Percentiles rank a stretch among this genome's conserved stretches.
These are phyloP conservation scores for Diadegma fenestrale DNA, from an alignment of 2,888 invertebrate species.

Conservation along the genomic window DNA sequence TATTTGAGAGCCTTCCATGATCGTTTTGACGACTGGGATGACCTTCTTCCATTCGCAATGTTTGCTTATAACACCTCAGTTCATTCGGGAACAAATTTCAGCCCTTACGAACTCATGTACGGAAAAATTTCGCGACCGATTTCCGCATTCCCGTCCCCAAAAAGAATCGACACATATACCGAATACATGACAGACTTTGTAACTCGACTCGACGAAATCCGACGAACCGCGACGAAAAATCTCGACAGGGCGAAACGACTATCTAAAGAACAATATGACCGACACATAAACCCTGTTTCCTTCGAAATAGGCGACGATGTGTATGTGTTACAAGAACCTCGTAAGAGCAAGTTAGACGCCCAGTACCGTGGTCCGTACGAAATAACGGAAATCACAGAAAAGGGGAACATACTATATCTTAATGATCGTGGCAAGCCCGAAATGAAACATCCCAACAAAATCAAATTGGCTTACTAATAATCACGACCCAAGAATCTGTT, in stretches of 20 bases:
- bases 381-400: constrained; percentile 7
- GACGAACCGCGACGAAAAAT: too few species aligned
- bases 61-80: constrained; percentile 26
- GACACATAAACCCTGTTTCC: background rate
- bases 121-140: background rate
- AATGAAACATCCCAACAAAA: constrained; percentile 8
- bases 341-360: background rate
- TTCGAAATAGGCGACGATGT: constrained; percentile 15
- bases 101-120: constrained; percentile 19
- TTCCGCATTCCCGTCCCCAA: background rate
- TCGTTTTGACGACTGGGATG: constrained; percentile 25
- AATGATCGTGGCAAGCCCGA: background rate
- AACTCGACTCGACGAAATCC: background rate
- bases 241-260: too few species aligned
- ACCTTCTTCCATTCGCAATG: constrained; percentile 35
- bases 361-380: constrained; percentile 16
- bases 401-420: background rate
- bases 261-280: constrained; percentile 9
- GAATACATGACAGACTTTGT: background rate
- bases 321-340: background rate
- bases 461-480: background rate
- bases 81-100: constrained; percentile 28
- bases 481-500: background rate
- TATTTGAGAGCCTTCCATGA: constrained; percentile 24
- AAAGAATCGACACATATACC: constrained; percentile 14